phyloP scores from a whole-genome alignment of 2,113 vertebrate species.

The Pyxicephalus adspersus region DNA sequence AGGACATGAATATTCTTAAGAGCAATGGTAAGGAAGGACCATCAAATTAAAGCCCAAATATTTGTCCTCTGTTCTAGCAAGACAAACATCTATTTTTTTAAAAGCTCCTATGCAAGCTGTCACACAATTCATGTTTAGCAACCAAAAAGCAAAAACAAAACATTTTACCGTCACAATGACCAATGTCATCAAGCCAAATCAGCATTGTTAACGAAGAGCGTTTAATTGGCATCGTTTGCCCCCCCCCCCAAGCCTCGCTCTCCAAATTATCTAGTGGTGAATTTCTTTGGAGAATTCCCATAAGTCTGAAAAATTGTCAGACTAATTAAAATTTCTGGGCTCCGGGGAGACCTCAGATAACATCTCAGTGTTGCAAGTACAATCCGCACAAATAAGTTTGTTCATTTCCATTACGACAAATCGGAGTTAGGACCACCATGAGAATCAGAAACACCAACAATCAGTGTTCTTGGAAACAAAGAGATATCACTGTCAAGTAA shows the following conservation, averaged over 20 bases:
- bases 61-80: too few species aligned
- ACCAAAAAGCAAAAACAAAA: too few species aligned
- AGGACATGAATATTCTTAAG: too few species aligned
- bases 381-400: slow-evolving; percentile 40
- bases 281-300: slow-evolving; percentile 42
- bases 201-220: slow-evolving; percentile 38
- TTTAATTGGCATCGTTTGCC: slow-evolving; percentile 47
- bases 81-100: too few species aligned
- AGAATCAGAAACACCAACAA: slow-evolving; percentile 6
- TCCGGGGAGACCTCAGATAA: slow-evolving; percentile 9
- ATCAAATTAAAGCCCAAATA: too few species aligned
- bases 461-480: neutral
- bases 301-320: slow-evolving; percentile 36
- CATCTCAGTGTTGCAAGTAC: slow-evolving; percentile 35
- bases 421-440: neutral
- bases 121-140: too few species aligned
- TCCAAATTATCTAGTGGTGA: slow-evolving; percentile 32
- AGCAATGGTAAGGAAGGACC: too few species aligned
- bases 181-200: slow-evolving; percentile 31
- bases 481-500: slow-evolving; percentile 5
- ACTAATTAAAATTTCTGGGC: slow-evolving; percentile 47
- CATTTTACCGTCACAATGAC: slow-evolving; percentile 16
- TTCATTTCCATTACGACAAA: neutral
- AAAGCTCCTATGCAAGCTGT: too few species aligned
- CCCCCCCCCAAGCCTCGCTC: slow-evolving; percentile 25